Percentiles rank a stretch among this genome's conserved stretches.
Conservation (phyloP, 2,797 vertebrate species). For the Selene dorsalis region DNA sequence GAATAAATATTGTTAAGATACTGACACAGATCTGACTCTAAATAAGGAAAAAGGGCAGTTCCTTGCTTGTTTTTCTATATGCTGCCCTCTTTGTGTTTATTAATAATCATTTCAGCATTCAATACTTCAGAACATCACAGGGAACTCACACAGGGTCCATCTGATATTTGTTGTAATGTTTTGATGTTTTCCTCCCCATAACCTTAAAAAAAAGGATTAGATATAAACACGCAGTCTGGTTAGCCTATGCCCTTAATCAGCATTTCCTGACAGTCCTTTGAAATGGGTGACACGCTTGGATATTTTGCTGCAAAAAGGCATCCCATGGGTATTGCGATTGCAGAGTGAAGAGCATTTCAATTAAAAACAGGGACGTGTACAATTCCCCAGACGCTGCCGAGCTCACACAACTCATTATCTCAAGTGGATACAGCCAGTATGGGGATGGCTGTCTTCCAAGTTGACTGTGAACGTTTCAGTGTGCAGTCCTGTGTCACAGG, state of each 20-base stretch:
- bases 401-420: constrained; percentile 58
- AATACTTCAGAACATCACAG: constrained; percentile 10
- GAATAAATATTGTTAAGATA: constrained; percentile 51
- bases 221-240: constrained; percentile 12
- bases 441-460: constrained; percentile 39
- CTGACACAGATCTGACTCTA: constrained; percentile 32
- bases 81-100: constrained; percentile 15
- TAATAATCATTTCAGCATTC: background rate
- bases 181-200: constrained; percentile 5
- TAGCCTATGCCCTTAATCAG: constrained; percentile 24
- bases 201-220: constrained; percentile 12
- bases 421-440: constrained; percentile 48
- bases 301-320: constrained; percentile 41
- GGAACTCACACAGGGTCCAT: background rate
- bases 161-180: constrained; percentile 11
- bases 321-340: constrained; percentile 40
- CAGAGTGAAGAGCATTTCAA: constrained; percentile 59
- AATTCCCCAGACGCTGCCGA: constrained; percentile 52
- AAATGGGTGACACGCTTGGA: constrained; percentile 37
- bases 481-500: constrained; percentile 23
- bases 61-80: constrained; percentile 10
- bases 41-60: constrained; percentile 22
- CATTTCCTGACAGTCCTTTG: constrained; percentile 43
- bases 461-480: constrained; percentile 39
- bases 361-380: constrained; percentile 57